These are phyloP conservation scores for Dolichopus griseipennis DNA, from an alignment of 2,888 invertebrate genomes.

Conservation along the genomic window DNA sequence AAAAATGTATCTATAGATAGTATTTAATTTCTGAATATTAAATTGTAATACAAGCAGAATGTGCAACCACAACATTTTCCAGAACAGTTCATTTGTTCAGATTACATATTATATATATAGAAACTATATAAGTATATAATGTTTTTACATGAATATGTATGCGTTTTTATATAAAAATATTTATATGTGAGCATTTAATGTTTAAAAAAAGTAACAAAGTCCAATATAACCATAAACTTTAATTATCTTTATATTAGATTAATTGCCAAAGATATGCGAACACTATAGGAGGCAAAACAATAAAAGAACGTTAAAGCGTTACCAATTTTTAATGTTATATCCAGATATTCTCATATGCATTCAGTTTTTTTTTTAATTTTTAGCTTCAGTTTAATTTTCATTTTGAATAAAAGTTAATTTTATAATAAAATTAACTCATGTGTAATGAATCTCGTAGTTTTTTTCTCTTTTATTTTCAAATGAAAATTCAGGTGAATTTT, in stretches of 20 bases:
- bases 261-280: background rate
- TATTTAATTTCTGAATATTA: background rate
- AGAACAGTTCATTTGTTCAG: background rate
- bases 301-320: too few species aligned
- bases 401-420: background rate
- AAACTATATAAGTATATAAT: too few species aligned
- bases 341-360: too few species aligned
- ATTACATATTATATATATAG: background rate
- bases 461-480: too few species aligned
- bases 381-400: too few species aligned
- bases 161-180: too few species aligned
- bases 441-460: background rate
- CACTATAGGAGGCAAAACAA: background rate
- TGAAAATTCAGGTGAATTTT: background rate
- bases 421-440: conserved; percentile 4
- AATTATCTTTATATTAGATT: conserved; percentile 3
- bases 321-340: too few species aligned
- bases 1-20: background rate
- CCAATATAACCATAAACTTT: background rate
- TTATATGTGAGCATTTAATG: background rate
- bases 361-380: too few species aligned
- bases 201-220: background rate
- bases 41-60: background rate
- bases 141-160: too few species aligned
- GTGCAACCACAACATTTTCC: conserved; percentile 1